These are phyloP conservation scores for Sparidentex hasta DNA, from an alignment of 2,797 vertebrate species.

Conservation along the genomic window DNA sequence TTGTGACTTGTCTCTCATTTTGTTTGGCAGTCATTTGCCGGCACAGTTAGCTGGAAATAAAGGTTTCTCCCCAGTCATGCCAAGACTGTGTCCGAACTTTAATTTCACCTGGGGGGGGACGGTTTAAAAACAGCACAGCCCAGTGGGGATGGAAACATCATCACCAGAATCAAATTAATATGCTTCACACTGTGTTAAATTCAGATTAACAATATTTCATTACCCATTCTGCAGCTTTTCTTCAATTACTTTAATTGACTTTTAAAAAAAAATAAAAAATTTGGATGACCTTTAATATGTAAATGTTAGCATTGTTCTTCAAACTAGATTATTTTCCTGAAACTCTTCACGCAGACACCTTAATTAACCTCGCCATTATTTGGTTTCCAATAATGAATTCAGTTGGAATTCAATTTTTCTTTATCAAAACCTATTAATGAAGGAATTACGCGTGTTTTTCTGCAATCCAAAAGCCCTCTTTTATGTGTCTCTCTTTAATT, in stretches of 20 bases:
- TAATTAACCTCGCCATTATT: slow-evolving; percentile 62
- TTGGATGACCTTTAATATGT: slow-evolving; percentile 51
- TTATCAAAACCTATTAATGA: slow-evolving; percentile 40
- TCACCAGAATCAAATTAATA: slow-evolving; percentile 56
- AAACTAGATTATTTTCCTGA: slow-evolving; percentile 12
- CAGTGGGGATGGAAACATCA: slow-evolving; percentile 56
- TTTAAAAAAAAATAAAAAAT: slow-evolving; percentile 38
- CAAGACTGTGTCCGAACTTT: slow-evolving; percentile 41
- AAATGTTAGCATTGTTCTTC: slow-evolving; percentile 57
- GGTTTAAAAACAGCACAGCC: slow-evolving; percentile 57
- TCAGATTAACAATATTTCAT: slow-evolving; percentile 51
- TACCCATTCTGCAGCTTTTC: slow-evolving; percentile 36
- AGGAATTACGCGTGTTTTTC: slow-evolving; percentile 5
- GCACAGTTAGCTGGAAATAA: slow-evolving; percentile 50
- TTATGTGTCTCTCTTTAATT: background rate
- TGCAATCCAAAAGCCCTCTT: background rate
- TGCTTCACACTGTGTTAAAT: slow-evolving; percentile 46
- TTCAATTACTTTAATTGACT: slow-evolving; percentile 38
- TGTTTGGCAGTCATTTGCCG: slow-evolving; percentile 56
- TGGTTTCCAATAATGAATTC: slow-evolving; percentile 20
- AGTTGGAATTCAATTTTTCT: slow-evolving; percentile 9
- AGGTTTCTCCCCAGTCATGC: slow-evolving; percentile 42
- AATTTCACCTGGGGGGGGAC: slow-evolving; percentile 57
- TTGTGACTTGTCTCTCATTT: slow-evolving; percentile 57
- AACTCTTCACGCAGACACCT: slow-evolving; percentile 30